Evolutionary conservation across 2,888 invertebrate genomes (phyloP).

Genomic region (Drosophila niveifrons): DNA sequence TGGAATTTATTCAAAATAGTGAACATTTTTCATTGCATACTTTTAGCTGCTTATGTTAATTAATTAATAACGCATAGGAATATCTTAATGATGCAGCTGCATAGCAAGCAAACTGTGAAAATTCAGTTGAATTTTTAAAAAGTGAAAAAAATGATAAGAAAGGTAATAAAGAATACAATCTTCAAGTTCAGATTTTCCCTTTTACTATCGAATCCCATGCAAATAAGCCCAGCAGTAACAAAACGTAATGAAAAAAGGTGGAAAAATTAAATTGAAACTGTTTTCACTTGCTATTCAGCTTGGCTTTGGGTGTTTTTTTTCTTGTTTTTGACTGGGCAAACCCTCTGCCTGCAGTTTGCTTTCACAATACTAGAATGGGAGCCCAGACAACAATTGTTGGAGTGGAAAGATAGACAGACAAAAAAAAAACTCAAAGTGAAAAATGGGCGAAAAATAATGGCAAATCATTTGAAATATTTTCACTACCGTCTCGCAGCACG

Average conservation of each 20-base stretch:
- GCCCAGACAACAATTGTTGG: slow-evolving; percentile 48
- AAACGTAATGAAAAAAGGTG: background rate
- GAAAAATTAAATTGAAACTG: slow-evolving; percentile 24
- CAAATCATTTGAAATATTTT: slow-evolving; percentile 68
- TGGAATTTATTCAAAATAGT: background rate
- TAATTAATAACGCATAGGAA: background rate
- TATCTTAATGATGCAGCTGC: background rate
- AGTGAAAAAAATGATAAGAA: background rate
- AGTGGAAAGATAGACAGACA: slow-evolving; percentile 20
- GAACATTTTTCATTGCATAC: slow-evolving; percentile 16
- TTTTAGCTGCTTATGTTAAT: slow-evolving; percentile 12
- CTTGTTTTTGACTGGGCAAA: slow-evolving; percentile 20
- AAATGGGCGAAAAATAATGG: slow-evolving; percentile 55
- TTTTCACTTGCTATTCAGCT: slow-evolving; percentile 58
- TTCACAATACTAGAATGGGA: slow-evolving; percentile 65
- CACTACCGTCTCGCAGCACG: slow-evolving; percentile 74
- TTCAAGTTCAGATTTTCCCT: slow-evolving; percentile 33
- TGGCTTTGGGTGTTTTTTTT: background rate
- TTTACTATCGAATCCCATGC: slow-evolving; percentile 40
- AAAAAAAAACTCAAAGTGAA: background rate
- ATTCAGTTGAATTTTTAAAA: background rate
- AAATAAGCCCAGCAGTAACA: slow-evolving; percentile 29
- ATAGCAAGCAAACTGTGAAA: background rate
- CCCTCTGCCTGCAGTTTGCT: slow-evolving; percentile 40
- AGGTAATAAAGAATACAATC: background rate